phyloP scores from a whole-genome alignment of 2,888 invertebrate species.

The Idaea dimidiata region DNA sequence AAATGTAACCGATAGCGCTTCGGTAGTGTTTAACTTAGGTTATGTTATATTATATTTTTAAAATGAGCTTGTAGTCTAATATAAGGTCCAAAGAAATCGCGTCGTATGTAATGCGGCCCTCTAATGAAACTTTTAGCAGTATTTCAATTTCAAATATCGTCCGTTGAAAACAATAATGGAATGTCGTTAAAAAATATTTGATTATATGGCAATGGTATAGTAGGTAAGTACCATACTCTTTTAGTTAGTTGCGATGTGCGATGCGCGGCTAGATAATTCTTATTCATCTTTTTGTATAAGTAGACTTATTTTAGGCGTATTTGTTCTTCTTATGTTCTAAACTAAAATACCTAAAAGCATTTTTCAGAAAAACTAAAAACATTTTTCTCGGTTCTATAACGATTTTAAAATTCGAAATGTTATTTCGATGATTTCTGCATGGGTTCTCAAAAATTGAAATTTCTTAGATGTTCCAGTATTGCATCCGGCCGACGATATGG shows the following conservation, averaged over 20 bases:
- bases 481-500: conserved; percentile 17
- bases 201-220: too few relatives aligned
- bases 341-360: too few relatives aligned
- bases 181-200: conserved; percentile 39
- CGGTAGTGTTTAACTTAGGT: conserved; percentile 59
- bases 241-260: too few relatives aligned
- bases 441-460: background rate
- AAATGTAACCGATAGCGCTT: conserved; percentile 52
- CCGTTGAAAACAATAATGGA: conserved; percentile 25
- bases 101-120: conserved; percentile 59
- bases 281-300: background rate
- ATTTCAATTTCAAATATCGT: conserved; percentile 44
- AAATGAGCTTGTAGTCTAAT: conserved; percentile 65
- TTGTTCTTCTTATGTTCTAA: background rate
- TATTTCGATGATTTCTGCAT: too few relatives aligned
- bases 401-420: too few relatives aligned
- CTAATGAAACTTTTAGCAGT: conserved; percentile 58
- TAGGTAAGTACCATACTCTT: too few relatives aligned
- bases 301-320: background rate
- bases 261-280: too few relatives aligned
- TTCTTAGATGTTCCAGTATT: background rate
- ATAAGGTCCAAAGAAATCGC: conserved; percentile 72
- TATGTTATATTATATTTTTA: conserved; percentile 45
- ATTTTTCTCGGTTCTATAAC: too few relatives aligned
- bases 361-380: too few relatives aligned